Evolutionary conservation across 2,888 invertebrate species (phyloP), one percentile per base, ranked within the genome.

Genomic region (Bombylius major): DNA sequence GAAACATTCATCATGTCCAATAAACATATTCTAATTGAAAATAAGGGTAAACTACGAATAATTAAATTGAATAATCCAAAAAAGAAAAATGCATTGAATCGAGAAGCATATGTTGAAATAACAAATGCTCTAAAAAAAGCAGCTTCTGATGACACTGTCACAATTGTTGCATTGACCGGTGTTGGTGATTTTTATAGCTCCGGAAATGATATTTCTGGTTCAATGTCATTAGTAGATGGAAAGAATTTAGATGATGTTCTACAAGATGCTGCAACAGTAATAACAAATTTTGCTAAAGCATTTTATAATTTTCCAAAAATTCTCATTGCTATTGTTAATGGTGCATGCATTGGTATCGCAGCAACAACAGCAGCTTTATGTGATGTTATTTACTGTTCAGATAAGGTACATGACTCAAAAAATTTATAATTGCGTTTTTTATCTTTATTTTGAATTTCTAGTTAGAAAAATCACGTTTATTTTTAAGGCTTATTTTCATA

Each of bases 301-400:
- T 84, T 93, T 63, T 89, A 95, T 61, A 82, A 84, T 62, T 94
- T 90, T 70, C 89, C 91, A 0, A 99, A 98, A 74, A 75, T 94
- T 44, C 70, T 98, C 48, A 79, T 97, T 60, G 89, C 87, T 13
- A 76, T 95, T 57, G 85, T 97, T 0, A 96, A 98, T 78, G 98
- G 98, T 3, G 95, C 95, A 47, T 92, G 94, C 13, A 83, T 97
- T 63, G 98, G 98, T 34, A 85, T 98, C 63, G 86, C 86, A 47
- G 86, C 86, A 5, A 97, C 97, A 0, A 83, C 87, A 11, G 76
- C 92, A 53, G 86, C 85, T 0, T 77, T 97, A 2, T 93, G 86
- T 76, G 97, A 98, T 77, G 77, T 89, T 56, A 86, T 94, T 8
- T 92, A 90, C 77, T 89, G 92, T 54, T 81, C 85, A n/a, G 88